Base-by-base conservation (phyloP, 2,888 invertebrate genomes). In the Polydesmus complanatus region DNA sequence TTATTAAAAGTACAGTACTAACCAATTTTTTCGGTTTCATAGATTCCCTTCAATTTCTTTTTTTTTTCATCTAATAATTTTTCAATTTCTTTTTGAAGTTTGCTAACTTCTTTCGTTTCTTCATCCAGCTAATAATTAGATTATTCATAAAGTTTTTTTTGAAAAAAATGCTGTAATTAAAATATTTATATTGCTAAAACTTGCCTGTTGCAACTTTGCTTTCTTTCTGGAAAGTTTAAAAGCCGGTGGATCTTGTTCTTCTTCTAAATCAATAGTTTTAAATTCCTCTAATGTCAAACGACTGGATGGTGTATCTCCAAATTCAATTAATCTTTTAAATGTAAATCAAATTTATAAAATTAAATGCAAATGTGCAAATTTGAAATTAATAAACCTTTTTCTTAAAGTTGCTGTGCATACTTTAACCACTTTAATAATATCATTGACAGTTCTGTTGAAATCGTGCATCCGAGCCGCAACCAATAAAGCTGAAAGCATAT, bases 301-400 rank as follows among this genome's bases (percentile, higher is more conserved):
- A 70, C 95, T 92, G 14, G 95, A 93, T 0, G 97, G 94, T 0
- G 98, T 98, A 68, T 93, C 92, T 0, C 93, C 92, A 73, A 98
- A 98, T 77, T 98, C 98, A 27, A 87, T 81, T 49, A 98, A 78
- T n/a, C n/a, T n/a, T n/a, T n/a, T n/a, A n/a, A n/a, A n/a, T n/a
- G n/a, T n/a, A n/a, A n/a, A n/a, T n/a, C n/a, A n/a, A n/a, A n/a
- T n/a, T n/a, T 19, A n/a, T 27, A 3, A 19, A 51, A 51, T n/a
- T 14, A 19, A 19, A 51, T 8, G n/a, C 51, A 50, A 8, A 27
- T 27, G 23, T 26, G 27, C 27, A 18, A 55, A 25, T 60, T 48
- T 21, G n/a, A 37, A 37, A 37, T 58, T 64, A 50, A 64, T 47
- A 66, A 72, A 83, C 83, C 86, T 80, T 78, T 94, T 95, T 61